Percentiles rank a stretch among this genome's conserved stretches.
Conservation (phyloP, 2,113 vertebrate genomes). For the Eptatretus burgeri region DNA sequence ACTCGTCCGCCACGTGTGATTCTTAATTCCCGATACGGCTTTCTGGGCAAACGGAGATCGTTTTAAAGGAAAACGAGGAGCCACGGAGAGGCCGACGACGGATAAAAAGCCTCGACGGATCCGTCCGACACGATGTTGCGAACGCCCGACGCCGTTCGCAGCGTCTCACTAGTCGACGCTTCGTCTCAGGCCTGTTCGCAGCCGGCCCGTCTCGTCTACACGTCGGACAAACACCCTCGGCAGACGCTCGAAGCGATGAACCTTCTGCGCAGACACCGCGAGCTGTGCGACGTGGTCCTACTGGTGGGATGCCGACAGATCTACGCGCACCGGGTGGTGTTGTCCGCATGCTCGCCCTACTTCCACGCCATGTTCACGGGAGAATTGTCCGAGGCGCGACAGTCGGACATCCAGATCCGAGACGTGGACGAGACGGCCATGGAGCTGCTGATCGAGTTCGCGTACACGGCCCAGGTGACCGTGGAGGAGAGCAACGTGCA, state of each 20-base stretch:
- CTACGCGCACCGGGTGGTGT: slow-evolving; percentile 74
- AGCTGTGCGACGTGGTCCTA: slow-evolving; percentile 80
- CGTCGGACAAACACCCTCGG: slow-evolving; percentile 90
- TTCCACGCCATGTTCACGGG: slow-evolving; percentile 98
- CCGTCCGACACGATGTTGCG: not conserved
- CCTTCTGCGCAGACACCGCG: slow-evolving; percentile 69
- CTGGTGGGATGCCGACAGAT: slow-evolving; percentile 76
- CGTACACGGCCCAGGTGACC: slow-evolving; percentile 71
- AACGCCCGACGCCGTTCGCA: slow-evolving; percentile 77
- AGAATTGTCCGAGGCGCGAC: slow-evolving; percentile 72
- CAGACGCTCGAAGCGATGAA: slow-evolving; percentile 95
- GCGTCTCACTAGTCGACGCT: slow-evolving; percentile 90
- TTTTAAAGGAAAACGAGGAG: no score
- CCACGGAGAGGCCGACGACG: no score
- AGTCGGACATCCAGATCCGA: slow-evolving; percentile 82
- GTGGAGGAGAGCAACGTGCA: slow-evolving; percentile 95
- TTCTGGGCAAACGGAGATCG: no score
- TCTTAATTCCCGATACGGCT: no score
- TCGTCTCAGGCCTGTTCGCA: slow-evolving; percentile 87
- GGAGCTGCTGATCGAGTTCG: slow-evolving; percentile 95
- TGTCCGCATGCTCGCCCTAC: slow-evolving; percentile 89
- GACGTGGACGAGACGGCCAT: slow-evolving; percentile 92
- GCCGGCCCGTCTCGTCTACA: slow-evolving; percentile 88
- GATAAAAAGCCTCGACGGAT: not conserved
- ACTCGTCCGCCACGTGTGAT: no score